phyloP scores from a whole-genome alignment of 2,113 vertebrate species.

The Hemicordylus capensis region DNA sequence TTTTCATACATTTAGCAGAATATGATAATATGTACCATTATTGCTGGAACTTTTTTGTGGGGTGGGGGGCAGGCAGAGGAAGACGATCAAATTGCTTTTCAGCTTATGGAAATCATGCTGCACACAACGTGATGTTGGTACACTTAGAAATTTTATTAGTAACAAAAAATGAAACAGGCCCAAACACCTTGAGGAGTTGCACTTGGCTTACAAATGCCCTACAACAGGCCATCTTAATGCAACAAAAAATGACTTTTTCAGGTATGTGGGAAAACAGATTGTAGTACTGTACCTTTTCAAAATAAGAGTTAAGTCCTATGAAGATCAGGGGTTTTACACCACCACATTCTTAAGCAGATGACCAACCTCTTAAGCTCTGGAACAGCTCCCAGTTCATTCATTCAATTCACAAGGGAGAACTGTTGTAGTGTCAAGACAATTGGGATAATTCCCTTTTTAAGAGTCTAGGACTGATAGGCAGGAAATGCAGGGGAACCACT shows the following conservation, averaged over 20 bases:
- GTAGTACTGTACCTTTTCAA: not conserved
- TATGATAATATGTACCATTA: not conserved
- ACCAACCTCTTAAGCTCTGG: not conserved
- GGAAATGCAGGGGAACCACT: not conserved
- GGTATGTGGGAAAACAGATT: slow-evolving; percentile 2
- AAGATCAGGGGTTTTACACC: not conserved
- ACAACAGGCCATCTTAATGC: slow-evolving; percentile 9
- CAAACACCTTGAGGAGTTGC: slow-evolving; percentile 34
- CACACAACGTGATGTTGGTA: not conserved
- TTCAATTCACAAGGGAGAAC: not conserved
- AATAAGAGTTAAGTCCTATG: not conserved
- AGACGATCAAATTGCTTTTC: not conserved
- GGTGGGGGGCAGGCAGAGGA: too few relatives aligned
- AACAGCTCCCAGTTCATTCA: not conserved
- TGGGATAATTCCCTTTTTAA: not conserved
- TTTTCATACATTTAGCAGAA: too few relatives aligned
- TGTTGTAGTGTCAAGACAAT: not conserved
- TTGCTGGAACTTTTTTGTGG: not conserved
- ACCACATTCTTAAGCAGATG: not conserved
- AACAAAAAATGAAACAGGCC: slow-evolving; percentile 39
- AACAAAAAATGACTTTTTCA: not conserved
- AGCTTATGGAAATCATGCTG: not conserved
- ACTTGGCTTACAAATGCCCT: not conserved
- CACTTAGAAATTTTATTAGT: slow-evolving; percentile 65
- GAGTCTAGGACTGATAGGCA: not conserved